Evolutionary conservation across 2,888 invertebrate genomes (phyloP).

Genomic region (Lasioglossum leucozonium): DNA sequence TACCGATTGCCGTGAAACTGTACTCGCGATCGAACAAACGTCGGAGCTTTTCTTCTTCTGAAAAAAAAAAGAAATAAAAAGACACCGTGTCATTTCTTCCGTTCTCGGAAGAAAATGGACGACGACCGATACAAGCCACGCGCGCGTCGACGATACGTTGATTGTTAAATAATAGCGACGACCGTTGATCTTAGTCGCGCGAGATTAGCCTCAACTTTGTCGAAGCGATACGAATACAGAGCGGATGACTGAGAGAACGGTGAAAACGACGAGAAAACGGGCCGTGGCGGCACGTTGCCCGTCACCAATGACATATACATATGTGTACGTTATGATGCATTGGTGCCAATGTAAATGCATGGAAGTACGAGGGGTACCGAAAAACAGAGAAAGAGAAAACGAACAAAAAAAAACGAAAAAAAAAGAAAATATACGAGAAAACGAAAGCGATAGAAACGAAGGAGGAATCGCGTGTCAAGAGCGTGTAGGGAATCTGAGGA

Average conservation of each 20-base stretch:
- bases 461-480: constrained; percentile 26
- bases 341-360: neutral
- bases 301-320: neutral
- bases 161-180: constrained; percentile 20
- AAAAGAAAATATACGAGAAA: constrained; percentile 38
- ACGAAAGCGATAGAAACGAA: constrained; percentile 32
- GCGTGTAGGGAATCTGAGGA: constrained; percentile 33
- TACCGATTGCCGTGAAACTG: neutral
- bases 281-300: neutral
- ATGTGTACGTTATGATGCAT: neutral
- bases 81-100: constrained; percentile 35
- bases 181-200: constrained; percentile 24
- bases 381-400: constrained; percentile 51
- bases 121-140: neutral
- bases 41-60: constrained; percentile 32
- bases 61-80: constrained; percentile 7
- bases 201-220: constrained; percentile 6
- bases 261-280: constrained; percentile 15
- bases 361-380: constrained; percentile 4
- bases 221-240: constrained; percentile 18
- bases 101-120: neutral
- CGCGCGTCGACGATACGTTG: constrained; percentile 31
- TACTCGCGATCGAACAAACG: constrained; percentile 11
- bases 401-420: neutral
- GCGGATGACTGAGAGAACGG: neutral